Conservation (phyloP, 2,113 vertebrate species). For the Suncus etruscus region DNA sequence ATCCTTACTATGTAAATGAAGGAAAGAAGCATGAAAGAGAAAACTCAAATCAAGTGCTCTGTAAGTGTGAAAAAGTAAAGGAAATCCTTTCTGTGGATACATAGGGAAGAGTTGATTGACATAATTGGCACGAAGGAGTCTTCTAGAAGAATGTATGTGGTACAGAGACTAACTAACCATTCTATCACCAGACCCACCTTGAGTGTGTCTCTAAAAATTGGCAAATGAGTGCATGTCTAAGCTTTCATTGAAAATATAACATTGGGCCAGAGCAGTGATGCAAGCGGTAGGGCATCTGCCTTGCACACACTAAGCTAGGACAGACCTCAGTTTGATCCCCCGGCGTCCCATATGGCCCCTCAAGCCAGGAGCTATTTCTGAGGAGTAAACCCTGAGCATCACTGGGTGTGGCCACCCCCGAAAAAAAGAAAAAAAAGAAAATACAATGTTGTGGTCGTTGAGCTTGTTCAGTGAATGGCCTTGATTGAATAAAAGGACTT, state of each 20-base stretch:
- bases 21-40: conserved; percentile 9
- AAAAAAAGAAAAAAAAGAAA: too few relatives aligned
- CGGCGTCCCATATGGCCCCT: too few relatives aligned
- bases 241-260: conserved; percentile 42
- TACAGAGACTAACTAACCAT: background rate
- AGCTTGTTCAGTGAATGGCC: background rate
- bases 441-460: conserved; percentile 24
- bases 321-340: too few relatives aligned
- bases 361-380: too few relatives aligned
- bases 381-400: too few relatives aligned
- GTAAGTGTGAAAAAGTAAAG: background rate
- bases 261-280: background rate
- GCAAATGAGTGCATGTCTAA: background rate
- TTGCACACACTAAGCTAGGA: too few relatives aligned
- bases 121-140: conserved; percentile 54
- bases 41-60: conserved; percentile 7
- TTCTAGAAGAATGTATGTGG: conserved; percentile 28
- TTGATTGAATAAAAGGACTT: conserved; percentile 1
- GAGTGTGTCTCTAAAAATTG: conserved; percentile 30
- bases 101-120: background rate
- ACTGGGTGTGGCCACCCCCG: too few relatives aligned
- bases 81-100: conserved; percentile 8
- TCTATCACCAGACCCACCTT: background rate
- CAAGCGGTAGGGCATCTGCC: too few relatives aligned
- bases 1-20: background rate